Base-by-base conservation (phyloP, 2,888 invertebrate genomes). In the Branchellion lobata region DNA sequence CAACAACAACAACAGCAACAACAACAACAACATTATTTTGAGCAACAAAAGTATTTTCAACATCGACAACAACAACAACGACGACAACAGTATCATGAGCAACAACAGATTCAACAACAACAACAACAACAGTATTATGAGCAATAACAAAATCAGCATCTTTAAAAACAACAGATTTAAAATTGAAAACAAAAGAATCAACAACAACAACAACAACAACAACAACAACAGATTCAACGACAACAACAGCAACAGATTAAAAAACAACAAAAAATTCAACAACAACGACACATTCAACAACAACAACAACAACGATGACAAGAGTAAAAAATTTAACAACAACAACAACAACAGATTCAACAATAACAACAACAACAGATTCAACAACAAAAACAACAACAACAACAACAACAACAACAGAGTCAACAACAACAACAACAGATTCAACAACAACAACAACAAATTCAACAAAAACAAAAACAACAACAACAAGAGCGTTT, bases 1-100 rank as follows among this genome's bases (percentile, higher is more conserved):
- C 51, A 75, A 27, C 75, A 75, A 47, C 75, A 75, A 18, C 75
- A 40, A 47, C 75, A 75, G 40, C 51, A 40, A 24, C 75, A 75
- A 24, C 53, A 75, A 47, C 53, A 75, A 47, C 2, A 24, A 21
- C 75, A 72, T 14, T 34, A 72, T 14, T 34, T 33, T 33, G 33
- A 31, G 21, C 33, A 72, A 36, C 72, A 72, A 11, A 1, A 40
- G 1, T 51, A 75, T 24, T 33, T 27, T 0, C 75, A 75, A 14
- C 75, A 75, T 0, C 75, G 47, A 0, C 61, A 2, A 27, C 1
- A 47, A 11, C 57, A 2, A 24, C 31, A 47, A 51, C 57, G 29
- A 0, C 57, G 31, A 53, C 33, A 61, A 53, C 61, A 61, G 31
- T 29, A 33, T n/a, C n/a, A 11, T 24, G 24, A 73, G 33, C 14